phyloP scores from a whole-genome alignment of 2,888 invertebrate genomes.

The Troilus luridus region DNA sequence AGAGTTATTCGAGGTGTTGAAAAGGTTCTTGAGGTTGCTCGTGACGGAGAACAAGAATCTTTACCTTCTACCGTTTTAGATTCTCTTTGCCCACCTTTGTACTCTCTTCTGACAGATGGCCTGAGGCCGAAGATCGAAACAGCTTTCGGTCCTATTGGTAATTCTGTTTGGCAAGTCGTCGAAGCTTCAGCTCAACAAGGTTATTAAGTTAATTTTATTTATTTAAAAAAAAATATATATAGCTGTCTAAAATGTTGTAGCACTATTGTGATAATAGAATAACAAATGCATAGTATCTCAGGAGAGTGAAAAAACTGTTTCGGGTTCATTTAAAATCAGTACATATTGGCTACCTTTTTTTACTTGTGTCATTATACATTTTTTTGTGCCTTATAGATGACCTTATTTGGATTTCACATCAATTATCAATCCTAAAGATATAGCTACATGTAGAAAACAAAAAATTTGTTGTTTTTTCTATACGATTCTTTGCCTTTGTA shows the following conservation, averaged over 20 bases:
- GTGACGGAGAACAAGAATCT: conserved; percentile 74
- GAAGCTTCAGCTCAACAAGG: conserved; percentile 90
- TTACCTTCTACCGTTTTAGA: conserved; percentile 74
- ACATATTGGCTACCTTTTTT: too few relatives aligned
- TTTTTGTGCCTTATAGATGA: too few relatives aligned
- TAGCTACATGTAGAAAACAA: too few relatives aligned
- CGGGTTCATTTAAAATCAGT: too few relatives aligned
- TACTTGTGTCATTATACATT: too few relatives aligned
- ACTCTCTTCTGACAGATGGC: conserved; percentile 87
- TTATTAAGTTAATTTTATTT: background rate
- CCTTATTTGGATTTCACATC: too few relatives aligned
- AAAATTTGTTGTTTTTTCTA: too few relatives aligned
- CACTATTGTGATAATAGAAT: background rate
- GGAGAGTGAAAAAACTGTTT: too few relatives aligned
- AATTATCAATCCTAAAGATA: too few relatives aligned
- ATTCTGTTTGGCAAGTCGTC: conserved; percentile 91
- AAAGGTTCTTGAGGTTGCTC: conserved; percentile 74
- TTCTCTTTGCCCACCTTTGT: conserved; percentile 86
- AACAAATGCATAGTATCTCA: too few relatives aligned
- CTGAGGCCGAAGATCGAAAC: conserved; percentile 85
- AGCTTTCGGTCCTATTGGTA: conserved; percentile 87
- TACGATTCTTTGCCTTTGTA: too few relatives aligned
- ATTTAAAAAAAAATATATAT: too few relatives aligned
- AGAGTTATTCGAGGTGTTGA: conserved; percentile 83
- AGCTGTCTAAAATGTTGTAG: background rate